Evolutionary conservation across 2,797 vertebrate genomes (phyloP).

Genomic region (Arnoldichthys spilopterus): DNA sequence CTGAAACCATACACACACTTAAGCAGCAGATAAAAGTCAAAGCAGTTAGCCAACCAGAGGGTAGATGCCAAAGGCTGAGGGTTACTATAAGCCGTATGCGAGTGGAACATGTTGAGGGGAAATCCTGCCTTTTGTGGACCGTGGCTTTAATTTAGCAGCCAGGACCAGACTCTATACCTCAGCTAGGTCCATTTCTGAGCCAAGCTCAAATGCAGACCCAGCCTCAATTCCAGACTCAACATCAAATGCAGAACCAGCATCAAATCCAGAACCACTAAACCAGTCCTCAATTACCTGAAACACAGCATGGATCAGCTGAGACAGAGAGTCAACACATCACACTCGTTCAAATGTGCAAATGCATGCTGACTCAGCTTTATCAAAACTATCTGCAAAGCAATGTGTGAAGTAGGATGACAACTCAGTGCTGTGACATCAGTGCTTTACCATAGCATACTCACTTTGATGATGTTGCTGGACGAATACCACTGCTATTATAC

Average conservation of each 20-base stretch:
- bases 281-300: conserved; percentile 76
- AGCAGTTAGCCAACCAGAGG: background rate
- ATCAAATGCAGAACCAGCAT: conserved; percentile 39
- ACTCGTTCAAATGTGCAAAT: background rate
- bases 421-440: background rate
- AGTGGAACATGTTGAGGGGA: conserved; percentile 49
- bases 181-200: conserved; percentile 58
- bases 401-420: background rate
- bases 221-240: background rate
- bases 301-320: conserved; percentile 43
- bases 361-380: conserved; percentile 9
- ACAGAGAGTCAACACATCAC: background rate
- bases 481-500: background rate
- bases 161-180: conserved; percentile 69
- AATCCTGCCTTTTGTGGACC: conserved; percentile 72
- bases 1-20: conserved; percentile 22
- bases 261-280: conserved; percentile 70
- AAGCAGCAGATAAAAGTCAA: conserved; percentile 20
- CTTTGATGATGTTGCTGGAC: background rate
- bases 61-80: conserved; percentile 34
- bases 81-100: conserved; percentile 59
- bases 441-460: background rate
- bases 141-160: conserved; percentile 49
- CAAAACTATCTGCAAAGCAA: background rate
- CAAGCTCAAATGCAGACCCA: conserved; percentile 52